Percentiles rank a stretch among this genome's conserved stretches.
phyloP scores from a whole-genome alignment of 2,113 vertebrate species.

The Perccottus glenii region DNA sequence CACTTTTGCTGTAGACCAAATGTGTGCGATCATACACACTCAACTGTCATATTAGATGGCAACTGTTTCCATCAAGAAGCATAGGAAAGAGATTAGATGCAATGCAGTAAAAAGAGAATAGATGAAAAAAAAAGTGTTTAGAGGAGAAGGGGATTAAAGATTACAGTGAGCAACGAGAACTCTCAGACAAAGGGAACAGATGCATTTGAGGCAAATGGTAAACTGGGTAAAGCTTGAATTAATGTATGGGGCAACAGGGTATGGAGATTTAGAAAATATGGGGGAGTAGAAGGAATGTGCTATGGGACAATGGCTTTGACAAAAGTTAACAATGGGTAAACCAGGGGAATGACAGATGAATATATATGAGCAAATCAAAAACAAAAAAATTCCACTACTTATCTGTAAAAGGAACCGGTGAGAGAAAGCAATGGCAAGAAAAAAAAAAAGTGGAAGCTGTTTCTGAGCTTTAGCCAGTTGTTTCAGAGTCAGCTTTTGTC shows the following conservation, averaged over 20 bases:
- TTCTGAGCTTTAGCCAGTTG: too few species aligned
- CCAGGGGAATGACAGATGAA: too few species aligned
- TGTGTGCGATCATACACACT: background rate
- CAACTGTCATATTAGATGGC: slow-evolving; percentile 36
- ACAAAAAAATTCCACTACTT: too few species aligned
- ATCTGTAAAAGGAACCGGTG: too few species aligned
- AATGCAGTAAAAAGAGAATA: background rate
- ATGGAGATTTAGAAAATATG: background rate
- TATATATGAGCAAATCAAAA: too few species aligned
- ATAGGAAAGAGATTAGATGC: background rate
- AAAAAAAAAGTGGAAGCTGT: too few species aligned
- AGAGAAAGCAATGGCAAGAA: too few species aligned
- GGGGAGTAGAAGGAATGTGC: slow-evolving; percentile 2
- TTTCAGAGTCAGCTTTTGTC: too few species aligned
- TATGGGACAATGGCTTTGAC: background rate
- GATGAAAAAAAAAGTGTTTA: background rate
- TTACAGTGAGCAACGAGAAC: background rate
- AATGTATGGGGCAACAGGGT: background rate
- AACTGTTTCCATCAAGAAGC: slow-evolving; percentile 24
- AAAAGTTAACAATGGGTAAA: too few species aligned
- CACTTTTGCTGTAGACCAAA: slow-evolving; percentile 8
- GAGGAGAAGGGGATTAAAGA: background rate
- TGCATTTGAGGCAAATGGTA: background rate
- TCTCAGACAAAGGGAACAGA: background rate
- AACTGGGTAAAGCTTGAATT: too few species aligned